Base-by-base conservation (phyloP, 2,113 vertebrate species). In the Phocoena phocoena region DNA sequence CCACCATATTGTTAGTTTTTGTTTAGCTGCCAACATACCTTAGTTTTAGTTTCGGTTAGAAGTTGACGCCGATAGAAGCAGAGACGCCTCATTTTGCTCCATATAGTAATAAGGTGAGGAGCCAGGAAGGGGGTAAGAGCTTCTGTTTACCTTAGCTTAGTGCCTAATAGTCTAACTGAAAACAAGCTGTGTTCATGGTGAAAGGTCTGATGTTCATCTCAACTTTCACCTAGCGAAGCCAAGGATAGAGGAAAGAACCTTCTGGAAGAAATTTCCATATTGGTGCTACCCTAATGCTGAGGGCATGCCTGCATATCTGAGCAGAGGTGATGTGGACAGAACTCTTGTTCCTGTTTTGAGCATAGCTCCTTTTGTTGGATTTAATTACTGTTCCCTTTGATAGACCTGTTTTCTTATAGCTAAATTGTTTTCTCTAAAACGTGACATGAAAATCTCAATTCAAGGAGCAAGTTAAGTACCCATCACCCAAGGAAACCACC, bases 31-130 rank as follows among this genome's bases (percentile, higher is more conserved):
- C 50, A 70, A 12, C 6, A 14, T 68, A 50, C 23, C 33, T 55
- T 62, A 53, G n/a, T 81, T 96, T 85, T 71, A 70, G 44, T 67
- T 93, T 93, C 74, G 55, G 4, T 70, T 97, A 38, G 55, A 77
- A 91, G 41, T 53, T 62, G 70, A 76, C 60, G 33, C 28, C 6
- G 18, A 15, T 6, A n/a, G 53, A 53, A 65, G 62, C 25, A 73
- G n/a, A 88, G 65, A 90, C 12, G 38, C 15, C 62, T n/a, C 38
- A 38, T 33, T 95, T 84, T 80, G 38, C 9, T 65, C 15, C 25
- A 7, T 5, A 1, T 12, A 47, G 14, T 47, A 67, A 65, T 1
- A 63, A 87, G 71, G 36, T 41, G 23, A 95, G 60, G 65, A 58
- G 36, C 38, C 26, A 9, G 41, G 20, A 84, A 74, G 47, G 63